Conservation (phyloP, 2,113 vertebrate genomes). For the Speoplatyrhinus poulsoni region DNA sequence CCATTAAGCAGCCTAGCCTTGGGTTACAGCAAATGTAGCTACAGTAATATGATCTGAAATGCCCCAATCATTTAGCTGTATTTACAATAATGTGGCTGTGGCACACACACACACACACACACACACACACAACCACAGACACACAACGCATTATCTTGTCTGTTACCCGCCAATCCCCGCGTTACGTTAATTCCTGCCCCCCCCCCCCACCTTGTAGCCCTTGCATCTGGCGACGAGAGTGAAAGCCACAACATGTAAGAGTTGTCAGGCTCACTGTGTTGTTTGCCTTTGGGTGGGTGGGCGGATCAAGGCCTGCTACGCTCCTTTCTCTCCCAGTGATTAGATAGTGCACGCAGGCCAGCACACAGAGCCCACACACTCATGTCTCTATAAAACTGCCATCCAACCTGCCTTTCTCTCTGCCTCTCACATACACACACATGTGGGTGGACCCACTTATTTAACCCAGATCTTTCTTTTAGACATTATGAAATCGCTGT, state of each 20-base stretch:
- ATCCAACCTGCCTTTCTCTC: conserved; percentile 70
- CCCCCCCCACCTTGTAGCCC: conserved; percentile 41
- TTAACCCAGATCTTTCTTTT: conserved; percentile 76
- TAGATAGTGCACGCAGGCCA: conserved; percentile 72
- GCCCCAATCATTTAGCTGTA: conserved; percentile 25
- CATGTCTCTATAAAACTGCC: conserved; percentile 74
- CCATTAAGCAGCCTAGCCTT: neutral
- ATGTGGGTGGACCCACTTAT: conserved; percentile 84
- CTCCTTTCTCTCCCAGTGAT: conserved; percentile 75
- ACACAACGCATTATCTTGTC: conserved; percentile 49
- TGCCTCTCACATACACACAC: conserved; percentile 67
- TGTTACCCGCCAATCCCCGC: conserved; percentile 58
- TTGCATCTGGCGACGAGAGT: conserved; percentile 22
- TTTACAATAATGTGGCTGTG: conserved; percentile 8
- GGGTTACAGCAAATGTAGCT: conserved; percentile 35
- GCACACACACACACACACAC: conserved; percentile 26
- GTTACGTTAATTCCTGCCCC: conserved; percentile 36
- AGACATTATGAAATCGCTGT: conserved; percentile 74
- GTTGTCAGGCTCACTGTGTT: conserved; percentile 68
- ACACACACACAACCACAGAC: conserved; percentile 34
- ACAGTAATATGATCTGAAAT: conserved; percentile 29
- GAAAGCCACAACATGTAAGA: conserved; percentile 51
- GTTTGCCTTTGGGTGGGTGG: conserved; percentile 74
- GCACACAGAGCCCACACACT: conserved; percentile 79
- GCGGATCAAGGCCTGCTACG: conserved; percentile 76